Evolutionary conservation across 2,113 vertebrate genomes (phyloP), one percentile per base, ranked within the genome.

Genomic region (Petrocephalus microphthalmus): DNA sequence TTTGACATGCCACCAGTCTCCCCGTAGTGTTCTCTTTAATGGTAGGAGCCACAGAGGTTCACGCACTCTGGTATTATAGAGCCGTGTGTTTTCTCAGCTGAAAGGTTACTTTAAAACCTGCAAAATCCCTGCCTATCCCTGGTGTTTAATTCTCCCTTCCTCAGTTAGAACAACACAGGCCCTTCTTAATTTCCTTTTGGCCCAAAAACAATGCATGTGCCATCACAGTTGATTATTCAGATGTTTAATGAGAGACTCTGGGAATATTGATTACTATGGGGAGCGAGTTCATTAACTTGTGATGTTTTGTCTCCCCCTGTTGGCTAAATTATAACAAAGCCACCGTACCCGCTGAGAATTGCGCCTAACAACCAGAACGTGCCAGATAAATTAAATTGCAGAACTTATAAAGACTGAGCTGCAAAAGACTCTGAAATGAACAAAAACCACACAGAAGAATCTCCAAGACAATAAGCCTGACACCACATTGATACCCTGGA

Each of bases 301-400:
- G 53, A 88, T 88, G 78, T 56, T 88, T 88, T 88, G 87, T 88
- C 87, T 88, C 87, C 87, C 78, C 78, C 87, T 88, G 37, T 82
- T 83, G 87, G 87, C 56, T 52, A 86, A 86, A 86, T 86, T 86
- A 64, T 60, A 86, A 86, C 54, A 86, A 37, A 60, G 33, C 51
- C 37, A 45, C 85, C 29, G 1, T 20, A 37, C 29, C 56, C 56
- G 22, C 54, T 78, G 87, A 51, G 64, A 74, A 74, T 74, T 29
- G 37, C 37, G 29, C 10, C 25, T 83, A n/a, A 57, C 74, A 56
- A 54, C 52, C n/a, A 52, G 10, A 74, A 71, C 85, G 56, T 57
- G 85, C 85, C 85, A 60, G 51, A 85, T 54, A 85, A 54, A 85
- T 85, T 85, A 85, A 53, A 85, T 85, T 56, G 84, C 51, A 29